These are phyloP conservation scores for Aurelia coerulea DNA, from an alignment of 30 jellyfish, hydroid and myxozoan genomes.

Conservation along the genomic window DNA sequence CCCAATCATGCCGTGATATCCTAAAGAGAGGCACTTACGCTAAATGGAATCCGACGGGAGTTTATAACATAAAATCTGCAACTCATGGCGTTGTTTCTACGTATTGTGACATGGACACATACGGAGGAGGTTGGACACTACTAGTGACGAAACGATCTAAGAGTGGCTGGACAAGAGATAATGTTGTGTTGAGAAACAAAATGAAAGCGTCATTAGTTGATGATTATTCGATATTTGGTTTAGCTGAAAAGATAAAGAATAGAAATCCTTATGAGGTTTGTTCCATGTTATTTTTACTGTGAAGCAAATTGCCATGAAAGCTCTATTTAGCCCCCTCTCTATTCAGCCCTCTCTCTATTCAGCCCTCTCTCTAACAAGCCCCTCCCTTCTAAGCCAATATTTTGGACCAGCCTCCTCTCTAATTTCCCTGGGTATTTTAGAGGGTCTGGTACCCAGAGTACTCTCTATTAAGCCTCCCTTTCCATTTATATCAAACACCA, in stretches of 20 bases:
- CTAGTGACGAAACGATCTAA: constrained; percentile 34
- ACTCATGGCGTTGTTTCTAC: constrained; percentile 54
- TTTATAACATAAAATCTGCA: constrained; percentile 36
- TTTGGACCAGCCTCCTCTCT: no score
- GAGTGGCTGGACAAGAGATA: constrained; percentile 56
- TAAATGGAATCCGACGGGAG: constrained; percentile 25
- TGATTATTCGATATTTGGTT: constrained; percentile 64
- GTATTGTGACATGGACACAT: constrained; percentile 70
- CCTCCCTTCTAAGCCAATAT: no score
- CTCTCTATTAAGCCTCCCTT: no score
- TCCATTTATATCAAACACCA: no score
- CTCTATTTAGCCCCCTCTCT: no score
- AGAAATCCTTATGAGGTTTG: neutral
- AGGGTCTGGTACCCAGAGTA: no score
- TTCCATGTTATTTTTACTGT: neutral
- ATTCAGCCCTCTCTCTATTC: no score
- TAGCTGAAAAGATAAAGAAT: constrained; percentile 45
- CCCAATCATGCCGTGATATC: constrained; percentile 71
- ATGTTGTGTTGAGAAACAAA: constrained; percentile 5
- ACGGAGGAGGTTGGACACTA: constrained; percentile 94
- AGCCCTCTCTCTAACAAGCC: no score
- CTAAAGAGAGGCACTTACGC: constrained; percentile 18
- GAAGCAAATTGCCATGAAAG: no score
- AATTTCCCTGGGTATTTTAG: no score
- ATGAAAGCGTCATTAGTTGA: constrained; percentile 8